These are phyloP conservation scores for Cherax destructor DNA, from an alignment of 1,140 invertebrate species.

Conservation along the genomic window DNA sequence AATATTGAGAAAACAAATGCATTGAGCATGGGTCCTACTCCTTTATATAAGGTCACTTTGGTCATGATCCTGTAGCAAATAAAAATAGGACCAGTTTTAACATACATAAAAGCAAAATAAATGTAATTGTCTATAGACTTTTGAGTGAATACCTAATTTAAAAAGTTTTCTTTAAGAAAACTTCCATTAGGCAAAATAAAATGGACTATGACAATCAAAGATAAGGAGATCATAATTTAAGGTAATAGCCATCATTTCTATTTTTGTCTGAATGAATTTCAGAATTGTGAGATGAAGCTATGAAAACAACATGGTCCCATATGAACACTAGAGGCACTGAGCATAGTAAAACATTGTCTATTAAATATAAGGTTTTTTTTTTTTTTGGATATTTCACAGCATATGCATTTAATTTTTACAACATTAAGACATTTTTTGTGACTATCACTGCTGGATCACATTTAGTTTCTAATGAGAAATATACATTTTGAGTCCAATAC, in stretches of 20 bases:
- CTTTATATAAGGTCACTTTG: conserved; percentile 67
- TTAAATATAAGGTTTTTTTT: not conserved
- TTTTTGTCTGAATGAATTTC: conserved; percentile 32
- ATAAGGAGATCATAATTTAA: conserved; percentile 53
- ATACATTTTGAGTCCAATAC: not conserved
- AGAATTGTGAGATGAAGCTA: conserved; percentile 54
- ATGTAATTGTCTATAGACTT: conserved; percentile 2
- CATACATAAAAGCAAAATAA: conserved; percentile 44
- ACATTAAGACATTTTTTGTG: conserved; percentile 40
- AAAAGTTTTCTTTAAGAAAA: conserved; percentile 61
- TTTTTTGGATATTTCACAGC: not conserved
- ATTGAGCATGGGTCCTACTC: conserved; percentile 66
- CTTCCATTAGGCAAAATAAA: conserved; percentile 49
- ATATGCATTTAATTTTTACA: conserved; percentile 5
- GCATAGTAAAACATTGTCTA: conserved; percentile 5
- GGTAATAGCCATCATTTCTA: conserved; percentile 57
- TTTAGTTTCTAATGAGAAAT: conserved; percentile 11
- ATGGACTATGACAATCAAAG: conserved; percentile 14
- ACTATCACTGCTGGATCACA: conserved; percentile 53
- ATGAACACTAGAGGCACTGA: conserved; percentile 65
- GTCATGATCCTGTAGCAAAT: conserved; percentile 59
- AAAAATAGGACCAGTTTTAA: conserved; percentile 46
- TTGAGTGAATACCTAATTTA: conserved; percentile 41
- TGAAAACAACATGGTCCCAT: conserved; percentile 59
- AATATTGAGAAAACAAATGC: conserved; percentile 63